Percentiles rank a stretch among this genome's conserved stretches.
These are phyloP conservation scores for Myripristis jacobus DNA, from an alignment of 2,797 vertebrate genomes.

Conservation along the genomic window DNA sequence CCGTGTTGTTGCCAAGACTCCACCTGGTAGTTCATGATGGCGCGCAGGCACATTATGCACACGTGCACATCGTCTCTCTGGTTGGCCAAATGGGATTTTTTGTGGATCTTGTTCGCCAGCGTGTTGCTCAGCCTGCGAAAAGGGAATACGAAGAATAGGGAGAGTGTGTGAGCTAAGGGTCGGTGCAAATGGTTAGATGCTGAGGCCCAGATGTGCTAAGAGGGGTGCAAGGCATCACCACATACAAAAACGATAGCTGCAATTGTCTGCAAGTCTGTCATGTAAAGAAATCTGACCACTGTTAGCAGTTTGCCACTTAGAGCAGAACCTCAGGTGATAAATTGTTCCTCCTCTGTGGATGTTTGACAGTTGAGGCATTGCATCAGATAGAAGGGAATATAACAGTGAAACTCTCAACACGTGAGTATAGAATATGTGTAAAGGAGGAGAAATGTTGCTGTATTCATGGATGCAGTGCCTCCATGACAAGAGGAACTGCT, in stretches of 20 bases:
- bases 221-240: background rate
- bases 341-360: background rate
- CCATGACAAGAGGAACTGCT: constrained; percentile 20
- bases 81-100: constrained; percentile 83
- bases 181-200: background rate
- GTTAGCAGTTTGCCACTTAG: constrained; percentile 12
- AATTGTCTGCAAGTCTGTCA: background rate
- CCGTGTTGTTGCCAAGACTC: background rate
- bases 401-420: constrained; percentile 4
- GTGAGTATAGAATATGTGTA: background rate
- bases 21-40: constrained; percentile 99
- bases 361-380: constrained; percentile 20
- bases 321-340: background rate
- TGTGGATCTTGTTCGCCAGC: constrained; percentile 83
- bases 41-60: constrained; percentile 97
- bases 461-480: background rate
- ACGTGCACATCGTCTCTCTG: constrained; percentile 96
- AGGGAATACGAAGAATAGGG: background rate
- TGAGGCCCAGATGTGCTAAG: background rate
- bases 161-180: background rate
- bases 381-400: background rate
- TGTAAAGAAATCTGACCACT: background rate
- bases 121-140: constrained; percentile 86
- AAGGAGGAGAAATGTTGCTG: background rate
- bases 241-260: background rate